Evolutionary conservation across 2,797 vertebrate species (phyloP).

Genomic region (Siniperca undulata): DNA sequence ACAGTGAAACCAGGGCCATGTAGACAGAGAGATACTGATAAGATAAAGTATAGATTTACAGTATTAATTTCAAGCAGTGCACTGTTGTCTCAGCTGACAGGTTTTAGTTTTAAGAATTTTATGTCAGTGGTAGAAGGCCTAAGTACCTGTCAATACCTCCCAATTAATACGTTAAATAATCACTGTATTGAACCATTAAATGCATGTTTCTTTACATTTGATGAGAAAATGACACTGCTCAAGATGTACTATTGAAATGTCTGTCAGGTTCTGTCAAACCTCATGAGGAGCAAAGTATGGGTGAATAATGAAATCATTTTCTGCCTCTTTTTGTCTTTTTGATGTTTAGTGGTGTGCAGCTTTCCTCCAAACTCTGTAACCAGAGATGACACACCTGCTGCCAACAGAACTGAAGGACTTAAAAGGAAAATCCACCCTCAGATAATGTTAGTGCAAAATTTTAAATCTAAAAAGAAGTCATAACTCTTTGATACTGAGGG

Average conservation of each 20-base stretch:
- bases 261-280: slow-evolving; percentile 19
- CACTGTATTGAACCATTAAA: not conserved
- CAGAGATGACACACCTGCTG: slow-evolving; percentile 55
- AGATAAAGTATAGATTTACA: not conserved
- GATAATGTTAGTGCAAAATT: slow-evolving; percentile 44
- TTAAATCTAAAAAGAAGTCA: slow-evolving; percentile 60
- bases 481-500: slow-evolving; percentile 50
- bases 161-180: not conserved
- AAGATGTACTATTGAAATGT: not conserved
- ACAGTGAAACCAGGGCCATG: not conserved
- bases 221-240: not conserved
- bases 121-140: not conserved
- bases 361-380: slow-evolving; percentile 44
- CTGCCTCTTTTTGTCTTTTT: slow-evolving; percentile 57
- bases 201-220: not conserved
- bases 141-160: not conserved
- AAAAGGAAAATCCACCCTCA: slow-evolving; percentile 57
- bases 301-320: slow-evolving; percentile 33
- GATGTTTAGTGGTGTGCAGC: slow-evolving; percentile 38
- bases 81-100: not conserved
- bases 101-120: not conserved
- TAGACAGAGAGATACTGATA: not conserved
- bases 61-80: not conserved
- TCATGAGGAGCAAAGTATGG: not conserved
- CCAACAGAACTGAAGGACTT: slow-evolving; percentile 51